These are phyloP conservation scores for Ichneumon xanthorius DNA, from an alignment of 2,888 invertebrate species.

Conservation along the genomic window DNA sequence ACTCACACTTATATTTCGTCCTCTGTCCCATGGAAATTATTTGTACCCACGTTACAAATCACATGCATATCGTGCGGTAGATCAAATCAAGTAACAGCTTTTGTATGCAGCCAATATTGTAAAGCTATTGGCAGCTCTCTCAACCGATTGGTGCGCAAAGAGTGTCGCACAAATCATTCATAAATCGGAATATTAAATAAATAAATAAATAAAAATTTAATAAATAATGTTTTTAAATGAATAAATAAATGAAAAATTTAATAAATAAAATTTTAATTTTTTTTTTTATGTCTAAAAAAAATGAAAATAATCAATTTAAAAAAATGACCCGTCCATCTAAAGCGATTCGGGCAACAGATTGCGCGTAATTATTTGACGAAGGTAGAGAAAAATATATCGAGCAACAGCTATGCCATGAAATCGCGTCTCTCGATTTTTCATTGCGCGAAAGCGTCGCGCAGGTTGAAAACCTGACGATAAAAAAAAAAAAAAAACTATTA, in stretches of 20 bases:
- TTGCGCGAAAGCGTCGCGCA: conserved; percentile 72
- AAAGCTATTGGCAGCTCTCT: conserved; percentile 22
- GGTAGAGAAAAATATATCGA: conserved; percentile 74
- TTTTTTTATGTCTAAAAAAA: neutral
- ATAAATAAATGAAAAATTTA: neutral
- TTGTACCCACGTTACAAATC: conserved; percentile 66
- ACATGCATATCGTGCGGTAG: conserved; percentile 80
- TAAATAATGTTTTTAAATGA: too few relatives aligned
- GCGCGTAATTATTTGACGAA: conserved; percentile 80
- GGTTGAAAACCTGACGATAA: neutral
- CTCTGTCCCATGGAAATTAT: neutral
- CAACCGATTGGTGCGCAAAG: conserved; percentile 59
- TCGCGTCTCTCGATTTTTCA: conserved; percentile 59
- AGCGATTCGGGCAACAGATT: conserved; percentile 72
- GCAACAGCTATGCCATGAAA: conserved; percentile 68
- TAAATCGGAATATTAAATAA: too few relatives aligned
- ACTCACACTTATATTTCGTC: neutral
- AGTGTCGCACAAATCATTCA: conserved; percentile 65
- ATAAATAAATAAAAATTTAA: neutral
- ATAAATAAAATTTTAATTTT: neutral
- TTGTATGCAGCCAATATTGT: conserved; percentile 68
- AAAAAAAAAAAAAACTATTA: neutral
- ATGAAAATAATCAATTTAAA: neutral
- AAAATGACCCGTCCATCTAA: conserved; percentile 80
- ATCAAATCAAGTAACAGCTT: conserved; percentile 71